Evolutionary conservation across 2,113 vertebrate genomes (phyloP).

Genomic region (Enhydra lutris): DNA sequence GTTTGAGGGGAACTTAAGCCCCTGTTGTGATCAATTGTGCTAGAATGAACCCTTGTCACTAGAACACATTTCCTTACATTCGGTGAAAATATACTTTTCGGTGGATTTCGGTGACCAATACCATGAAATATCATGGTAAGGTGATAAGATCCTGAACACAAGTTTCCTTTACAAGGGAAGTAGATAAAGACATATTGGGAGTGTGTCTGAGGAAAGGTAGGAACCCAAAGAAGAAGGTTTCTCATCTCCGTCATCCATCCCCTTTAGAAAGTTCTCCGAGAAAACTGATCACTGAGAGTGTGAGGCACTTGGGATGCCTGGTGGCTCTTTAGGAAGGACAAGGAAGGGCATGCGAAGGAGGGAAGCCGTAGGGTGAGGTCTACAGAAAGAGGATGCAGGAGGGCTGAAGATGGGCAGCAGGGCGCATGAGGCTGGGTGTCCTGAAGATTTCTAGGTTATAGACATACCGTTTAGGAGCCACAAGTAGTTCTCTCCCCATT

Average conservation of each 20-base stretch:
- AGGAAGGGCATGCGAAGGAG: not conserved
- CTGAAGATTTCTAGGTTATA: not conserved
- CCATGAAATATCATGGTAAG: too few species aligned
- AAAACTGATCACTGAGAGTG: not conserved
- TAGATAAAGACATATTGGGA: not conserved
- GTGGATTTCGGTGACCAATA: too few species aligned
- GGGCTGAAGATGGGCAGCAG: too few species aligned
- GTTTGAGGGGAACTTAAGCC: not conserved
- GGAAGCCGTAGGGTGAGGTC: rapidly evolving
- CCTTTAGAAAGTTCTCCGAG: not conserved
- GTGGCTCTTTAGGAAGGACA: not conserved
- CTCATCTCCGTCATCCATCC: not conserved
- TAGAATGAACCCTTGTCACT: not conserved
- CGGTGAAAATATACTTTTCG: not conserved
- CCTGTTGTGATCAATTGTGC: not conserved
- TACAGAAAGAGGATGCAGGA: not conserved
- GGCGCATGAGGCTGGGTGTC: not conserved
- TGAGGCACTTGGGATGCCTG: not conserved
- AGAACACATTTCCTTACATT: not conserved
- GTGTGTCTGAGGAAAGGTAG: too few species aligned
- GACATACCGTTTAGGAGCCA: not conserved
- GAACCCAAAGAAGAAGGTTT: rapidly evolving
- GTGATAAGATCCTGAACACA: not conserved
- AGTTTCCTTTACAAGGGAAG: not conserved
- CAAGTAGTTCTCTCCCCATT: too few species aligned